Percentiles rank a stretch among this genome's conserved stretches.
Conservation (phyloP, 2,888 invertebrate species). For the Meliscaeva auricollis region DNA sequence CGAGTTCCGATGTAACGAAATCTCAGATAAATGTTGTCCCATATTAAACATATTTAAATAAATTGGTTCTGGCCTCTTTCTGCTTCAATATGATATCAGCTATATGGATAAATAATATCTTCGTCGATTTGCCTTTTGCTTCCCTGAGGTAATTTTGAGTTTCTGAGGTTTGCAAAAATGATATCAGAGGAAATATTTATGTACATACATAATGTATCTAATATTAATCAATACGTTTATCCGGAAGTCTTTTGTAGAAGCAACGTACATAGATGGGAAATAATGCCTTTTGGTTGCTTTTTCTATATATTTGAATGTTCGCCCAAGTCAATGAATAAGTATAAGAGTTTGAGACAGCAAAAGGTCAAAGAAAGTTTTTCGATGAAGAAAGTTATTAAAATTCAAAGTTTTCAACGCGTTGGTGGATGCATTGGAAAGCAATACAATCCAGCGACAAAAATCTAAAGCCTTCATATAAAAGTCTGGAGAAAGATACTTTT, state of each 20-base stretch:
- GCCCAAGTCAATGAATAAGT: too few species aligned
- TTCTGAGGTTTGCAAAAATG: too few species aligned
- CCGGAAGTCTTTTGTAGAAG: neutral
- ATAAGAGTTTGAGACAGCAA: too few species aligned
- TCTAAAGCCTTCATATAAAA: too few species aligned
- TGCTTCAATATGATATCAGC: neutral
- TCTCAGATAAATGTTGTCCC: constrained; percentile 12
- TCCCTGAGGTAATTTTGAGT: neutral
- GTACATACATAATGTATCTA: too few species aligned
- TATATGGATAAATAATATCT: neutral
- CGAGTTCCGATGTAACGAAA: constrained; percentile 1
- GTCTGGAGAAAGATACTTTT: too few species aligned
- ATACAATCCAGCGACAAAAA: too few species aligned
- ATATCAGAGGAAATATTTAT: neutral
- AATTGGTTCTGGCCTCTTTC: constrained; percentile 10
- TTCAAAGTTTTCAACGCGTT: too few species aligned
- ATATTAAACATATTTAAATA: constrained; percentile 16
- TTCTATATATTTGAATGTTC: neutral
- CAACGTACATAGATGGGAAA: neutral
- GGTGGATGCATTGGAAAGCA: too few species aligned
- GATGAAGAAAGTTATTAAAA: too few species aligned
- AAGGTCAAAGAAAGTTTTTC: too few species aligned
- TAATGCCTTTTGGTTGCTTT: neutral
- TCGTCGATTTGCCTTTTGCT: neutral
- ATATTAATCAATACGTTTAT: too few species aligned